A percentile compares a stretch with the other conserved stretches of the same genome.
Conservation (phyloP, 2,113 vertebrate genomes). For the Alligator sinensis region DNA sequence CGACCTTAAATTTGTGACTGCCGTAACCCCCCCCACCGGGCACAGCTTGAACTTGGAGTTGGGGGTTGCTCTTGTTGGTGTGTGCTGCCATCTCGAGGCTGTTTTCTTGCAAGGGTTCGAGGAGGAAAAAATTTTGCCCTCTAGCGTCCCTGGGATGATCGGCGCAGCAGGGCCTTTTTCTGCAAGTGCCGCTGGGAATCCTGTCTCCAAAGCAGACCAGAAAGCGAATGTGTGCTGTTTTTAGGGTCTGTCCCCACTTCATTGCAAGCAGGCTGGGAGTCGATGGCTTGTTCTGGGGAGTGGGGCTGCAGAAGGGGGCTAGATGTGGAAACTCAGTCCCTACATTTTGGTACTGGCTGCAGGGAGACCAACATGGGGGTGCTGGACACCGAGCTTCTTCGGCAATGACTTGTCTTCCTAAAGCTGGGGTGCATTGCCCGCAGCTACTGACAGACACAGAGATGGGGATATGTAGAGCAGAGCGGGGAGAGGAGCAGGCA, state of each 20-base stretch:
- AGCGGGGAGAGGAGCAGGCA: neutral
- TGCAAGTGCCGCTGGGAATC: neutral
- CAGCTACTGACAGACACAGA: neutral
- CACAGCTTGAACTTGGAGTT: neutral
- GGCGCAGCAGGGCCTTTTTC: neutral
- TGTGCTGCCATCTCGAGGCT: neutral
- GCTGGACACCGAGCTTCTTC: neutral
- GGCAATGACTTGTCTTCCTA: neutral
- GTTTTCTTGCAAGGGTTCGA: neutral
- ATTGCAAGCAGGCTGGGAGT: too few species aligned
- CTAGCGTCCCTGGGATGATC: neutral
- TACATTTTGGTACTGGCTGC: neutral
- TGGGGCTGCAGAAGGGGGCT: neutral
- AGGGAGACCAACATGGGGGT: neutral
- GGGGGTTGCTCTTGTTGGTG: neutral
- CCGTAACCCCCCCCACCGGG: too few species aligned
- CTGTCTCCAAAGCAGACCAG: neutral
- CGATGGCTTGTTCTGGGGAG: neutral
- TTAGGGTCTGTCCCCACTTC: too few species aligned
- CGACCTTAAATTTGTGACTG: neutral
- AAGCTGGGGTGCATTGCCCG: neutral
- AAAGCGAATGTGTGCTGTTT: too few species aligned
- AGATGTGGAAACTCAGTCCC: rapidly evolving
- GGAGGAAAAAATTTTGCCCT: neutral
- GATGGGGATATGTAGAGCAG: neutral